Evolutionary conservation across 2,797 vertebrate genomes (phyloP), one percentile per base, ranked within the genome.

Genomic region (Sebastes itinus): DNA sequence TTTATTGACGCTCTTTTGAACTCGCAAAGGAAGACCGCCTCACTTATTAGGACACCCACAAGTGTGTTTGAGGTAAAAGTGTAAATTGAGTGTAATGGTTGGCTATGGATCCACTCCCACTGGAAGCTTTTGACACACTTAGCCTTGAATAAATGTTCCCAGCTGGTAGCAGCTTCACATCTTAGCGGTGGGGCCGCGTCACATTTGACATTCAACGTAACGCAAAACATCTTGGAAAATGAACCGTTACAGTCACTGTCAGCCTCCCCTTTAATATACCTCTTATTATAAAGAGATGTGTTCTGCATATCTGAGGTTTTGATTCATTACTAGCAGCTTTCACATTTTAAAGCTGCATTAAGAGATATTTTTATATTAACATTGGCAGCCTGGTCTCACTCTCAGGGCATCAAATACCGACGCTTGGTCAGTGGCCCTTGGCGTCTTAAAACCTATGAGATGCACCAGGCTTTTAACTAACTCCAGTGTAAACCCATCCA

Each of bases 41-140:
- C 77, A 72, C 75, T 86, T 79, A 86, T 89, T 70, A 85, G 81
- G 80, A 87, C 84, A 46, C 78, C 89, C 86, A 80, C 84, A 87
- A 86, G 79, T 82, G 84, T 77, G 79, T 84, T 81, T 87, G 86
- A 89, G 90, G 90, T 91, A 92, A 90, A 94, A 90, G 89, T 92
- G 90, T 92, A 91, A 90, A 90, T 90, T 90, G 86, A 84, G 85
- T 77, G 78, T 89, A 87, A 90, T 93, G 68, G 83, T 35, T 78
- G 85, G 66, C 83, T 80, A 72, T 74, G 86, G 80, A 84, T 89
- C 78, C 72, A 85, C 87, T 85, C 87, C 82, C 86, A 81, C 84
- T 77, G 62, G 68, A 86, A 32, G 82, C 86, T 85, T 90, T 72
- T 91, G 87, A 92, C 88, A 91, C 83, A 87, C 83, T 93, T 80